Base-by-base conservation (phyloP, 2,888 invertebrate species). In the Nebria brevicollis region DNA sequence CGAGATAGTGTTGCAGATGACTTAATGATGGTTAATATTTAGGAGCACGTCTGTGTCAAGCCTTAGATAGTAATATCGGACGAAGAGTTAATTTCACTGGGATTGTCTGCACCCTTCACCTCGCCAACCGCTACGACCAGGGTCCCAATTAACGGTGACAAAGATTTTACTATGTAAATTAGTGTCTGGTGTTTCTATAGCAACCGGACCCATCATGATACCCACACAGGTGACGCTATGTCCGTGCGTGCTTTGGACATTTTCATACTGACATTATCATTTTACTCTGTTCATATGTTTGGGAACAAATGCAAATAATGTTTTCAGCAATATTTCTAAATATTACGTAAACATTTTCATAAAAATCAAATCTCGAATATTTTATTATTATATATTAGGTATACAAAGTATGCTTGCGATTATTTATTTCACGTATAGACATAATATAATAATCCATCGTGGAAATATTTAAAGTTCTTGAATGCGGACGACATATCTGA, bases 161-260 rank as follows among this genome's bases (percentile, higher is more conserved):
- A 86, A 86, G 86, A 86, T 86, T 87, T 86, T 86, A 87, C 85
- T 86, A 87, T 87, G 87, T 86, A 87, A 87, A 87, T 87, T 87
- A 86, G 85, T 84, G 85, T 85, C 86, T 85, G 85, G 84, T 84
- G 87, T 87, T 85, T 84, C 86, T 83, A 86, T 86, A 85, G 84
- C 83, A 82, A 86, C 85, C 43, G 75, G 78, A 54, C 66, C 8
- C 15, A 64, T 42, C 76, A 54, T 54, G 66, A 26, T 66, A n/a
- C 78, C 54, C 42, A 54, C 68, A 73, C 79, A 79, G 74, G 74
- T 79, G 79, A 66, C 79, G 74, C 70, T 4, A 26, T 34, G 70
- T 25, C 26, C 70, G 11, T 34, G 11, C 34, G 34, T 34, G 34
- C 34, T 34, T 34, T 34, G 34, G 34, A 70, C 20, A 70, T 13